A percentile compares a stretch with the other conserved stretches of the same genome.
Evolutionary conservation across 2,113 vertebrate species (phyloP).

Genomic region (Peromyscus leucopus): DNA sequence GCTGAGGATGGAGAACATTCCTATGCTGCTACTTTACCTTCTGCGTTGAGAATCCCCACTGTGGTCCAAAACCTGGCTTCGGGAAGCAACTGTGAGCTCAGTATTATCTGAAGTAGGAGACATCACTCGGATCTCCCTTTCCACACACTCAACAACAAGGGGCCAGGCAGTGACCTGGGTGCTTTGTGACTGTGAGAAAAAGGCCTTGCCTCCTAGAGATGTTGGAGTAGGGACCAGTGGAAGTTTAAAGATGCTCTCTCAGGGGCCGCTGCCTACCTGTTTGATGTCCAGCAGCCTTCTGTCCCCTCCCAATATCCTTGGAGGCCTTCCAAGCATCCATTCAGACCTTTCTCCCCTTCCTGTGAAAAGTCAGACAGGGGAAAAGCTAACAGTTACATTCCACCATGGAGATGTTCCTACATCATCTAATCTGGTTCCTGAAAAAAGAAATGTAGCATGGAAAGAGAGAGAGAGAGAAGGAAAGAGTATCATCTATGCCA

Average conservation of each 20-base stretch:
- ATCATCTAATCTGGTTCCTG: neutral
- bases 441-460: neutral
- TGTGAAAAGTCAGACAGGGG: neutral
- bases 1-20: neutral
- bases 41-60: constrained; percentile 64
- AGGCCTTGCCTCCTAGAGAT: neutral
- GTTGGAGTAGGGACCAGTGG: neutral
- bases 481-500: constrained; percentile 1
- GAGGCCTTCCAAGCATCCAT: neutral
- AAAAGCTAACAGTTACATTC: neutral
- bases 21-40: constrained; percentile 52
- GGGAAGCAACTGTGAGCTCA: constrained; percentile 83
- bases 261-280: neutral
- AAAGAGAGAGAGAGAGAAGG: neutral
- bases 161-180: neutral
- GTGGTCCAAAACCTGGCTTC: constrained; percentile 44
- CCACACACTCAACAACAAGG: neutral
- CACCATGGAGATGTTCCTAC: neutral
- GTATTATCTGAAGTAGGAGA: constrained; percentile 80
- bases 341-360: neutral
- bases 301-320: neutral
- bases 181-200: constrained; percentile 39
- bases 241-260: neutral
- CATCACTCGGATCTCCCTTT: neutral
- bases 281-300: neutral